Evolutionary conservation across 2,797 vertebrate species (phyloP).

Genomic region (Typhlichthys subterraneus): DNA sequence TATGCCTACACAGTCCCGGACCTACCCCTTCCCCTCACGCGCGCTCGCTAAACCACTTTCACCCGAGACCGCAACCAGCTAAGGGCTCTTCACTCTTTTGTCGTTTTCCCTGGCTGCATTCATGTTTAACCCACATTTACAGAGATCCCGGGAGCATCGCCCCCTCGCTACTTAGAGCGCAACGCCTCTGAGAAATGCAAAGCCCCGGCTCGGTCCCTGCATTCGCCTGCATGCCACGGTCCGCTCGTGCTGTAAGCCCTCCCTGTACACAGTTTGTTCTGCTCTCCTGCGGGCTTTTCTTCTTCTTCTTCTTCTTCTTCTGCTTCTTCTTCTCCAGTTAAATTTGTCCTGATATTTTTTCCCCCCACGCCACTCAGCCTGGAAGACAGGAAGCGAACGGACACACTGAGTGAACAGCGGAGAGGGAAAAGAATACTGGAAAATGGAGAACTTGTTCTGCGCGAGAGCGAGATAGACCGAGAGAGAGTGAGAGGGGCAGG

Average conservation of each 20-base stretch:
- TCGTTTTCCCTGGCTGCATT: slow-evolving; percentile 47
- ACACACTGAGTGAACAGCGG: slow-evolving; percentile 58
- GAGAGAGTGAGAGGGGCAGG: slow-evolving; percentile 3
- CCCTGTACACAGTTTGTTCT: slow-evolving; percentile 41
- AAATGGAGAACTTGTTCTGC: slow-evolving; percentile 68
- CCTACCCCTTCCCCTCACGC: slow-evolving; percentile 70
- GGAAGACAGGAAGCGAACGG: slow-evolving; percentile 40
- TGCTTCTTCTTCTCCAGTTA: slow-evolving; percentile 19
- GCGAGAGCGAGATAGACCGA: slow-evolving; percentile 14
- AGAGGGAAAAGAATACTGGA: slow-evolving; percentile 45
- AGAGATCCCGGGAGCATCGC: slow-evolving; percentile 43
- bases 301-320: slow-evolving; percentile 3
- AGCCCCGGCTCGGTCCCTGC: slow-evolving; percentile 65
- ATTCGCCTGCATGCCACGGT: slow-evolving; percentile 60
- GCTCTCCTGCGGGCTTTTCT: slow-evolving; percentile 32
- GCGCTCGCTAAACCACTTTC: slow-evolving; percentile 67
- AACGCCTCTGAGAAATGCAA: slow-evolving; percentile 54
- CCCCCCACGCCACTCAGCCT: slow-evolving; percentile 10
- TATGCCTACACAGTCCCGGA: slow-evolving; percentile 55
- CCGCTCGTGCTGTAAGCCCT: slow-evolving; percentile 42
- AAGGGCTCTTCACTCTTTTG: slow-evolving; percentile 19
- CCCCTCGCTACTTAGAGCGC: slow-evolving; percentile 34
- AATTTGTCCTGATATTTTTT: slow-evolving; percentile 7
- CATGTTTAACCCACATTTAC: slow-evolving; percentile 36
- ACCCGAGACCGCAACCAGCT: slow-evolving; percentile 64